These are phyloP conservation scores for Gopherus flavomarginatus DNA, from an alignment of 2,113 vertebrate genomes.

Conservation along the genomic window DNA sequence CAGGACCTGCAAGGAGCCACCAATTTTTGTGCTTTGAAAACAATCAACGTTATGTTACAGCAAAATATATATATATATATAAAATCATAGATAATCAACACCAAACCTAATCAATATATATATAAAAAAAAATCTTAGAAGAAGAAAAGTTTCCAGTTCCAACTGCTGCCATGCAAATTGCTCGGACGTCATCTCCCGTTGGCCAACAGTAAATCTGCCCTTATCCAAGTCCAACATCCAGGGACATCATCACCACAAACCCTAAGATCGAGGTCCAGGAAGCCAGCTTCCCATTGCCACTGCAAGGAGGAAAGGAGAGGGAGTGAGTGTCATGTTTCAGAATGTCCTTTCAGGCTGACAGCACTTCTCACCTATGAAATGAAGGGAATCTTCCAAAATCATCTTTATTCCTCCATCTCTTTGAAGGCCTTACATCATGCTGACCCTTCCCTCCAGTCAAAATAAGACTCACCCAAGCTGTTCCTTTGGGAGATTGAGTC, in stretches of 20 bases:
- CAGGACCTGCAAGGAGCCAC: not conserved
- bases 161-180: fast-evolving
- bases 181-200: not conserved
- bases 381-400: not conserved
- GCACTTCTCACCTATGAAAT: fast-evolving
- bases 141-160: not conserved
- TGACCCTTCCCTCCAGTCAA: not conserved
- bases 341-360: fast-evolving
- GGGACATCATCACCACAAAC: constrained; percentile 98
- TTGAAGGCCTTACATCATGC: not conserved
- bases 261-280: constrained; percentile 95
- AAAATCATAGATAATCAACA: constrained; percentile 64
- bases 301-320: constrained; percentile 59
- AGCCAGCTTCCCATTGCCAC: constrained; percentile 94
- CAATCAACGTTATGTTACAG: not conserved
- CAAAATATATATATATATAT: not conserved
- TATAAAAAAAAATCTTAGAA: constrained; percentile 1
- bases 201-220: fast-evolving
- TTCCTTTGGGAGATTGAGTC: not conserved
- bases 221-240: constrained; percentile 95
- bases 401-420: fast-evolving
- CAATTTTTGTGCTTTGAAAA: constrained; percentile 47
- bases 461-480: not conserved
- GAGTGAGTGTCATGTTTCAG: not conserved
- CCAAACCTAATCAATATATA: constrained; percentile 23